Conservation (phyloP, 2,113 vertebrate genomes). For the Mesocricetus auratus region DNA sequence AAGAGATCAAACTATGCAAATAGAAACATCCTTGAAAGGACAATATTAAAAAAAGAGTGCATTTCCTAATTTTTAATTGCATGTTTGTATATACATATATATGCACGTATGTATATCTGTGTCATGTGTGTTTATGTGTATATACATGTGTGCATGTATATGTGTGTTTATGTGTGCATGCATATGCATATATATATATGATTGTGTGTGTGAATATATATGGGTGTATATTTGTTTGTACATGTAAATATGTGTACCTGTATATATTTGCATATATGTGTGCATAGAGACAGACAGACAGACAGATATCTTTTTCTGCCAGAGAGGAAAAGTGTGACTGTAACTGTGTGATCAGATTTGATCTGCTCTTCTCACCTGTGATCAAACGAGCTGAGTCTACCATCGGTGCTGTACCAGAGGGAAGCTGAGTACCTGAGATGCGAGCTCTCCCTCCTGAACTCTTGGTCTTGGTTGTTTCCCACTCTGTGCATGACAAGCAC, state of each 20-base stretch:
- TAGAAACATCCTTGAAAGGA: constrained; percentile 89
- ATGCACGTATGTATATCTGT: too few relatives aligned
- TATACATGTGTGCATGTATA: too few relatives aligned
- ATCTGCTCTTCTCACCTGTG: constrained; percentile 10
- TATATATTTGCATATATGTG: background rate
- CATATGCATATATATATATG: background rate
- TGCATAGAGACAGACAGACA: background rate
- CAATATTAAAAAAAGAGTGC: constrained; percentile 77
- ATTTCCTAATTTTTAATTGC: constrained; percentile 77
- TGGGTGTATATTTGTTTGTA: background rate
- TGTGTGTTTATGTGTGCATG: too few relatives aligned
- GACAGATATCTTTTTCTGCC: background rate
- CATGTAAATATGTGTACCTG: background rate
- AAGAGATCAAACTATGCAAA: constrained; percentile 89
- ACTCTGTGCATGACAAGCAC: background rate
- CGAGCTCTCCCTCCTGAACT: background rate
- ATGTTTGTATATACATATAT: background rate
- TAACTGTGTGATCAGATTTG: background rate
- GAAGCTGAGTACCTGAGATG: constrained; percentile 47
- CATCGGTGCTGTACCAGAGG: background rate
- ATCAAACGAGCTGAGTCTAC: constrained; percentile 59
- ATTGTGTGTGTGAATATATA: background rate
- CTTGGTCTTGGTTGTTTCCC: constrained; percentile 61
- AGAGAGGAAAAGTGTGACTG: constrained; percentile 54
- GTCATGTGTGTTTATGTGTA: background rate